Evolutionary conservation across 1,140 invertebrate species (phyloP).

Genomic region (Micrasema minimum): DNA sequence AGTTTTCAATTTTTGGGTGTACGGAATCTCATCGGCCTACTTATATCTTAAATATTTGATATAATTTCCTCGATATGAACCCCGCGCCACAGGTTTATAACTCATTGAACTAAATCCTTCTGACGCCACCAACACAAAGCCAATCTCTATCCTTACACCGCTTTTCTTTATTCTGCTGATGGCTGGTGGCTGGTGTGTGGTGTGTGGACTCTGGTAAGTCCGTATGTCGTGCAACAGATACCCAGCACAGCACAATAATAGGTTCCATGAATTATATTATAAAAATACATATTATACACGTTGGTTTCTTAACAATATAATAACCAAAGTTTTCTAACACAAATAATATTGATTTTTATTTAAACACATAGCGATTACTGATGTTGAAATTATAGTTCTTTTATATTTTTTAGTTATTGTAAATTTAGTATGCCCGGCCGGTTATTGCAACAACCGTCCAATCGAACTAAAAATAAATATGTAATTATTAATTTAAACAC

Average conservation of each 20-base stretch:
- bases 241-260: not conserved
- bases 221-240: conserved; percentile 22
- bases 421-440: too few species aligned
- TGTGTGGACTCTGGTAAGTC: not conserved
- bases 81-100: not conserved
- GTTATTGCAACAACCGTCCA: too few species aligned
- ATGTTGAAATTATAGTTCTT: too few species aligned
- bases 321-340: not conserved
- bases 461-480: too few species aligned
- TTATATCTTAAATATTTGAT: too few species aligned
- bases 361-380: not conserved
- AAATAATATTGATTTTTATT: not conserved
- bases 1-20: too few species aligned
- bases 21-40: too few species aligned
- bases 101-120: conserved; percentile 6
- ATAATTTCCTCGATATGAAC: too few species aligned
- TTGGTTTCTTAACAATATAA: conserved; percentile 1
- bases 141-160: not conserved
- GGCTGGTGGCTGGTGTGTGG: too few species aligned
- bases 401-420: too few species aligned
- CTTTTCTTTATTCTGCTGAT: too few species aligned
- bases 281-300: not conserved
- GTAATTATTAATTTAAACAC: too few species aligned
- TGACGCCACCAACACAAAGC: not conserved
- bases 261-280: not conserved